Evolutionary conservation across 2,888 invertebrate species (phyloP).

Genomic region (Carcina quercana): DNA sequence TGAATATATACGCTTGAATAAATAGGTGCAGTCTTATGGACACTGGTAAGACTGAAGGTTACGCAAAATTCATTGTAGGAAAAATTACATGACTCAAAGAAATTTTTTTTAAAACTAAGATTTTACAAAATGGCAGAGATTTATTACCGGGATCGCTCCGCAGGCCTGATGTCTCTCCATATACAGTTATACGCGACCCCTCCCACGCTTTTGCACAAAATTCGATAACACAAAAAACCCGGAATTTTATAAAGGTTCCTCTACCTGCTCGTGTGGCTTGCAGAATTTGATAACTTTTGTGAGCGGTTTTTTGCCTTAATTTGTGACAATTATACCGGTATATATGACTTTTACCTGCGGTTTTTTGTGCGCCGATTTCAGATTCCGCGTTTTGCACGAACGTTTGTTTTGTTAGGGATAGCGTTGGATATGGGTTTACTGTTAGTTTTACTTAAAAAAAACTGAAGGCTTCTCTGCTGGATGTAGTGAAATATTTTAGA

Average conservation of each 20-base stretch:
- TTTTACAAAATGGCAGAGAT: slow-evolving; percentile 29
- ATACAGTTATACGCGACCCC: slow-evolving; percentile 61
- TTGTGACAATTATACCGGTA: slow-evolving; percentile 75
- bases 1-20: no score
- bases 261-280: slow-evolving; percentile 75
- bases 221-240: slow-evolving; percentile 46
- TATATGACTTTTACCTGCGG: slow-evolving; percentile 72
- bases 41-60: not conserved
- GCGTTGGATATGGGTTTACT: slow-evolving; percentile 42
- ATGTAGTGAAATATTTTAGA: no score
- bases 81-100: no score
- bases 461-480: no score
- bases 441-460: slow-evolving; percentile 37
- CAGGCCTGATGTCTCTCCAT: slow-evolving; percentile 33
- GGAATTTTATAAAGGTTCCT: slow-evolving; percentile 47
- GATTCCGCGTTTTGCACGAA: slow-evolving; percentile 59
- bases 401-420: slow-evolving; percentile 57
- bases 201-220: slow-evolving; percentile 72
- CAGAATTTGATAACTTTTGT: slow-evolving; percentile 73
- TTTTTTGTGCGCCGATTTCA: slow-evolving; percentile 43
- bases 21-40: no score
- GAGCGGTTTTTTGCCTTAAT: slow-evolving; percentile 67
- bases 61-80: not conserved
- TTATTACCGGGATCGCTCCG: slow-evolving; percentile 35
- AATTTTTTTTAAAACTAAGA: slow-evolving; percentile 8